Conservation (phyloP, 1,140 invertebrate species). For the Helicoverpa zea region DNA sequence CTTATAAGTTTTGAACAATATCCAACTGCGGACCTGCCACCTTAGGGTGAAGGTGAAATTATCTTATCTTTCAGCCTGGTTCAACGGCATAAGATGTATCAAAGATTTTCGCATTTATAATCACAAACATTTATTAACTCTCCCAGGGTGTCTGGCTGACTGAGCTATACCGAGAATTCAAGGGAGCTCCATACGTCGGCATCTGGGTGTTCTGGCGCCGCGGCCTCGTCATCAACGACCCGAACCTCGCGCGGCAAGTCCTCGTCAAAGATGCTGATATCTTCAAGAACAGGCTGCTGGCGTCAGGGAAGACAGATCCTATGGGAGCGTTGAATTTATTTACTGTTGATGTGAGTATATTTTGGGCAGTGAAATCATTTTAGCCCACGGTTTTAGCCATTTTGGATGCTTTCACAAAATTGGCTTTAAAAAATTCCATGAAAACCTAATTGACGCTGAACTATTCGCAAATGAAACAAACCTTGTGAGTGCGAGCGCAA, state of each 20-base stretch:
- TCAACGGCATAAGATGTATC: too few relatives aligned
- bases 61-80: too few relatives aligned
- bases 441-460: too few relatives aligned
- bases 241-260: conserved; percentile 62
- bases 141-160: conserved; percentile 66
- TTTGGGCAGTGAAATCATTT: neutral
- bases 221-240: conserved; percentile 65
- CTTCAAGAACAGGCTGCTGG: conserved; percentile 66
- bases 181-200: conserved; percentile 61
- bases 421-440: too few relatives aligned
- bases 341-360: conserved; percentile 63
- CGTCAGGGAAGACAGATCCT: conserved; percentile 63
- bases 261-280: conserved; percentile 64
- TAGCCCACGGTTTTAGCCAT: neutral
- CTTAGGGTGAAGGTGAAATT: too few relatives aligned
- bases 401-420: neutral
- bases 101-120: neutral
- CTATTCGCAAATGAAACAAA: too few relatives aligned
- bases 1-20: too few relatives aligned
- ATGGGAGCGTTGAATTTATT: conserved; percentile 65
- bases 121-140: too few relatives aligned
- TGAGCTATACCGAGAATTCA: conserved; percentile 54
- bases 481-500: too few relatives aligned
- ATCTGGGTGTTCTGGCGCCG: conserved; percentile 74
- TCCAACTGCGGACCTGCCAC: too few relatives aligned